Evolutionary conservation across 1,140 invertebrate genomes (phyloP).

Genomic region (Brachionus sp.): DNA sequence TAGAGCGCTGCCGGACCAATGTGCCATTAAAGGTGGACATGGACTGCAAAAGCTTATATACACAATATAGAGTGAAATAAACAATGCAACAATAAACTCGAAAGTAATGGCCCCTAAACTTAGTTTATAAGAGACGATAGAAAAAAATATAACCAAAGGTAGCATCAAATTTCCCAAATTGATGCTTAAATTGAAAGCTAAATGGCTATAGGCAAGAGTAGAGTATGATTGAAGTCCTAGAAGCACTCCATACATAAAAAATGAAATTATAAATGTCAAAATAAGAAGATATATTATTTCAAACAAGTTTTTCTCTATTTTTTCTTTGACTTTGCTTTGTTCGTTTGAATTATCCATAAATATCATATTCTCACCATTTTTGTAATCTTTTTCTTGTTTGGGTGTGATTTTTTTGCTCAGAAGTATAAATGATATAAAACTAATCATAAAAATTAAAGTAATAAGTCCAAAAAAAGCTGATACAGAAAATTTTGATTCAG

Average conservation of each 20-base stretch:
- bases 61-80: constrained; percentile 1
- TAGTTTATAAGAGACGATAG: background rate
- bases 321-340: background rate
- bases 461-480: constrained; percentile 28
- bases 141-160: background rate
- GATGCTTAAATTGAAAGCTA: constrained; percentile 34
- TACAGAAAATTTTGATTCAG: constrained; percentile 21
- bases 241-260: constrained; percentile 67
- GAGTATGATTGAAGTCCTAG: constrained; percentile 81
- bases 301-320: background rate
- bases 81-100: background rate
- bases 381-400: background rate
- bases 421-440: constrained; percentile 28
- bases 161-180: constrained; percentile 31
- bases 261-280: constrained; percentile 30
- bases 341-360: background rate
- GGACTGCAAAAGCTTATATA: constrained; percentile 18
- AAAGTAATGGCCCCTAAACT: background rate
- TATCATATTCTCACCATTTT: background rate
- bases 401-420: background rate
- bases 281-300: background rate
- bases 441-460: background rate
- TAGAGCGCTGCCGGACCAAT: background rate
- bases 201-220: constrained; percentile 77
- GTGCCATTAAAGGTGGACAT: constrained; percentile 16